These are phyloP conservation scores for Gila robusta DNA, from an alignment of 2,797 vertebrate genomes.

Conservation along the genomic window DNA sequence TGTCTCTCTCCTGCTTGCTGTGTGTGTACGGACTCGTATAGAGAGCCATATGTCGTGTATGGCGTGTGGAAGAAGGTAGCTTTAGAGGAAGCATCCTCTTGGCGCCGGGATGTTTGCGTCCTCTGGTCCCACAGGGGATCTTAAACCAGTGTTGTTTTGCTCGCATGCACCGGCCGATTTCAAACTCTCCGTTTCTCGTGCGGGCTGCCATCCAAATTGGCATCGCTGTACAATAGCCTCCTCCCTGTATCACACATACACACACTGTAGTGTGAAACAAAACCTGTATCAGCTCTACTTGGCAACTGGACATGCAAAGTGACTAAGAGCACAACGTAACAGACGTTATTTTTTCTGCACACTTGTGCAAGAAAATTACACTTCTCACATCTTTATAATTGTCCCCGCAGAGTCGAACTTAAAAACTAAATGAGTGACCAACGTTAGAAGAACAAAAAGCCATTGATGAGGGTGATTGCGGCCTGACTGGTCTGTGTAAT, in stretches of 20 bases:
- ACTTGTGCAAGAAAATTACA: constrained; percentile 9
- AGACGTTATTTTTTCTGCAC: constrained; percentile 18
- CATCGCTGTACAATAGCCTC: neutral
- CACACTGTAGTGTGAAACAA: neutral
- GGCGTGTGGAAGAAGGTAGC: constrained; percentile 11
- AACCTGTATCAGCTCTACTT: constrained; percentile 29
- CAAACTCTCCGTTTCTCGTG: constrained; percentile 12
- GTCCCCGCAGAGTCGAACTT: constrained; percentile 26
- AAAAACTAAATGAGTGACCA: constrained; percentile 3
- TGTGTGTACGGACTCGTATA: constrained; percentile 21
- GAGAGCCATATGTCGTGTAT: constrained; percentile 51
- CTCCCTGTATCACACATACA: constrained; percentile 26
- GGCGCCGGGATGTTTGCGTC: constrained; percentile 15
- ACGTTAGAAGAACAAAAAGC: neutral
- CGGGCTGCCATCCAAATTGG: constrained; percentile 19
- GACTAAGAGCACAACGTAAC: constrained; percentile 22
- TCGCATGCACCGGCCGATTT: neutral
- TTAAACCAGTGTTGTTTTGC: constrained; percentile 18
- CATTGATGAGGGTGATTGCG: constrained; percentile 14
- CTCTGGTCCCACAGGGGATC: constrained; percentile 21
- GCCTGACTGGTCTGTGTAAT: constrained; percentile 17
- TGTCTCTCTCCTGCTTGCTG: constrained; percentile 36
- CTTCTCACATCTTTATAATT: constrained; percentile 29
- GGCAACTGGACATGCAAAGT: constrained; percentile 16
- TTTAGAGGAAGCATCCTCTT: constrained; percentile 19